phyloP scores from a whole-genome alignment of 1,140 invertebrate species.

The Heliconius congener region DNA sequence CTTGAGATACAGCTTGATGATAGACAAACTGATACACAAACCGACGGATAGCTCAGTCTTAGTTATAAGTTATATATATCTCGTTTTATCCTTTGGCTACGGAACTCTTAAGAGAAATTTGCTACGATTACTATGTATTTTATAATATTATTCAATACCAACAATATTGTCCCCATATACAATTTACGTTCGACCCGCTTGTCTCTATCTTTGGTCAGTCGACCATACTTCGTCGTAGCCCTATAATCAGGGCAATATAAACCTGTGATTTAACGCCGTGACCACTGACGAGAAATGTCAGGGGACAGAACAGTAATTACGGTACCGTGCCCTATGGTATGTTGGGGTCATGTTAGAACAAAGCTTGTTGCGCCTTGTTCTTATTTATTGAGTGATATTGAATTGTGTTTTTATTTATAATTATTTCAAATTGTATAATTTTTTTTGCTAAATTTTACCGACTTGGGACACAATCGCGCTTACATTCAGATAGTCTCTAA shows the following conservation, averaged over 20 bases:
- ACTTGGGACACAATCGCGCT: no score
- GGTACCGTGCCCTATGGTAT: slow-evolving; percentile 36
- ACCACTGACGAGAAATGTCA: slow-evolving; percentile 52
- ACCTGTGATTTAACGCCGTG: slow-evolving; percentile 51
- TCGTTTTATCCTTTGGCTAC: no score
- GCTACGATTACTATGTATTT: background rate
- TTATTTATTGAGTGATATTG: background rate
- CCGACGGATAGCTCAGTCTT: no score
- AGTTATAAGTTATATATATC: no score
- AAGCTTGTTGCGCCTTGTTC: background rate
- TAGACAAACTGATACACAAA: no score
- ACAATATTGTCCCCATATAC: slow-evolving; percentile 4
- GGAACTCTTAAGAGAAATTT: no score
- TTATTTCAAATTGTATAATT: no score
- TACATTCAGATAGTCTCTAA: no score
- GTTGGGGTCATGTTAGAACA: slow-evolving; percentile 22
- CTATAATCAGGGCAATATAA: slow-evolving; percentile 49
- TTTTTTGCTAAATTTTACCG: no score
- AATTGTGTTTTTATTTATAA: background rate
- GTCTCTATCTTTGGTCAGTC: slow-evolving; percentile 13
- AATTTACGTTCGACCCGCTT: background rate
- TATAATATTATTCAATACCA: slow-evolving; percentile 9
- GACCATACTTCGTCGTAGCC: slow-evolving; percentile 26
- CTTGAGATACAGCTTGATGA: no score
- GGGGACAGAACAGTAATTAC: slow-evolving; percentile 47